Evolutionary conservation across 53 echinoderm and acorn worm genomes (phyloP), one percentile per base, ranked within the genome.

Genomic region (Patiria pectinifera): DNA sequence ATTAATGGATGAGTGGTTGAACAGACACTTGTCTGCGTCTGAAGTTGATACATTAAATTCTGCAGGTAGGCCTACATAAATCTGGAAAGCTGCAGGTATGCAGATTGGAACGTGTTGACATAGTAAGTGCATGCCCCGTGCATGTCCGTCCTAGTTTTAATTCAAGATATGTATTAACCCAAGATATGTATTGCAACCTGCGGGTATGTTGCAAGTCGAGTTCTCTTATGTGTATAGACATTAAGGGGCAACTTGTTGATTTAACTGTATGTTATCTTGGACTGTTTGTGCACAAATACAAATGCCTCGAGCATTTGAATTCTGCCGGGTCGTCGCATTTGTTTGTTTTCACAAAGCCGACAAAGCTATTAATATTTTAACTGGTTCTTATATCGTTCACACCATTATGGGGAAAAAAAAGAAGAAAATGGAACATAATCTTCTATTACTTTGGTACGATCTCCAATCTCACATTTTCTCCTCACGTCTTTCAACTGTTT

Each of bases 31-130:
- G 23, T 60, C 83, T 15, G 23, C 35, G 61, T 26, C 59, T 60
- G 58, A 82, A 82, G 82, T 82, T 18, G 48, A 82, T 53, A 82
- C 66, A 18, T 14, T 66, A 66, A 14, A 16, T 66, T 66, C 66
- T 66, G 66, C 66, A 15, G 66, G 66, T 66, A 66, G 6, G 8
- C 35, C 8, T 53, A 53, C 10, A 3, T 66, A 14, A 11, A 66
- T 66, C 66, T 18, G 66, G 13, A 66, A 66, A 66, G 10, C 12
- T 66, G 66, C 66, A 66, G 66, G 66, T 15, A 53, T 53, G 53
- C 35, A 66, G 66, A 14, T 66, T 18, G 66, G 14, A 66, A 13
- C 4, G 4, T 18, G 19, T 66, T 66, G 19, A 66, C 66, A 66
- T 3, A 13, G 3, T 0, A 15, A 66, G 12, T 15, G 66, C 66